phyloP scores from a whole-genome alignment of 2,888 invertebrate genomes.

The Orthosia gracilis region DNA sequence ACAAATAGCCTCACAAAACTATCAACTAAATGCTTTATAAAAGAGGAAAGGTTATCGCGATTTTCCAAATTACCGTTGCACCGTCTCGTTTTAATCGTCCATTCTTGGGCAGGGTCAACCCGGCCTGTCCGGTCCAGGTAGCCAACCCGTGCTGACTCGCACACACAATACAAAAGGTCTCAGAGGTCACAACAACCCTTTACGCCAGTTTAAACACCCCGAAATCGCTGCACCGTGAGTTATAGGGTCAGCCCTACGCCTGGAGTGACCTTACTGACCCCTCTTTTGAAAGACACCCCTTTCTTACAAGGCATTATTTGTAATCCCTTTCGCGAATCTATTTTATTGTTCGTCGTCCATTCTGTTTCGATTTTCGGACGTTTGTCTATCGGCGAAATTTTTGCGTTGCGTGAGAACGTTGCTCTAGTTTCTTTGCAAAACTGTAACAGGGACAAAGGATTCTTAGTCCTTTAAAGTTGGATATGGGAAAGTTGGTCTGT shows the following conservation, averaged over 20 bases:
- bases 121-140: conserved; percentile 83
- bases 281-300: conserved; percentile 85
- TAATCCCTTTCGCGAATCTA: conserved; percentile 92
- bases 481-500: conserved; percentile 85
- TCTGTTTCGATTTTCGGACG: conserved; percentile 81
- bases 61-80: conserved; percentile 85
- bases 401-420: conserved; percentile 89
- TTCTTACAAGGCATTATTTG: conserved; percentile 91
- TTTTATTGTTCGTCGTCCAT: conserved; percentile 86
- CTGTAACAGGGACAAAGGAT: conserved; percentile 84
- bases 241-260: conserved; percentile 89
- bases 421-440: conserved; percentile 90
- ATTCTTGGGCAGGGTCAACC: conserved; percentile 82
- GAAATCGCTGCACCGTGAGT: conserved; percentile 89
- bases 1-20: conserved; percentile 78
- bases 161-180: conserved; percentile 80
- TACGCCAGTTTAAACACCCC: conserved; percentile 88
- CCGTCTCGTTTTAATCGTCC: conserved; percentile 89
- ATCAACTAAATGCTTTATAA: conserved; percentile 73
- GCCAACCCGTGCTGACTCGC: conserved; percentile 87
- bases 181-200: conserved; percentile 88
- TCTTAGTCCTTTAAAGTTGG: conserved; percentile 69
- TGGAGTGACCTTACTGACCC: conserved; percentile 88
- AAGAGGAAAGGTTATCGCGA: conserved; percentile 87
- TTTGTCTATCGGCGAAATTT: conserved; percentile 88